These are phyloP conservation scores for Drosophila yooni DNA, from an alignment of 2,888 invertebrate species.

Conservation along the genomic window DNA sequence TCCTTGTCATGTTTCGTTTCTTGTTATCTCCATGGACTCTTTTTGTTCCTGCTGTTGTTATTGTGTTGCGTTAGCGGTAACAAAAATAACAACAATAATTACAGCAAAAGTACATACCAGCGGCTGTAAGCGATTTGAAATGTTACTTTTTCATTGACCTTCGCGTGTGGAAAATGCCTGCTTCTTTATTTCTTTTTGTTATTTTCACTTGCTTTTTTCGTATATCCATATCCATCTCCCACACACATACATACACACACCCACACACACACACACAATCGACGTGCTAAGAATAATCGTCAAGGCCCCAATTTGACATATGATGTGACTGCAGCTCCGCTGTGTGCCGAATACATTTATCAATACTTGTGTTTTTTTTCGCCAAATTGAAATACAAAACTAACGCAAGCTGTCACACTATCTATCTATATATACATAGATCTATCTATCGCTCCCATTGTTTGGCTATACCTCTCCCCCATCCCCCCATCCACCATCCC, in stretches of 20 bases:
- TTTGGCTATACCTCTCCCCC: constrained; percentile 6
- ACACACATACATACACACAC: background rate
- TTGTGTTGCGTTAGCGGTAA: constrained; percentile 50
- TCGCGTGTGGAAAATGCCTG: constrained; percentile 65
- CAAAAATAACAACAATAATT: constrained; percentile 41
- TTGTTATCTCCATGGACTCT: constrained; percentile 59
- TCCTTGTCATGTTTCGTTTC: constrained; percentile 70
- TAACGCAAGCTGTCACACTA: constrained; percentile 57
- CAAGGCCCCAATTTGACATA: constrained; percentile 71
- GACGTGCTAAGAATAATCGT: constrained; percentile 53
- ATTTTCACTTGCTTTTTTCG: constrained; percentile 12
- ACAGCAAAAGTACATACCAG: constrained; percentile 40
- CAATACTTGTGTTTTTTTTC: constrained; percentile 59
- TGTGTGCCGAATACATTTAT: constrained; percentile 71
- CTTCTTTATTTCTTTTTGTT: constrained; percentile 15
- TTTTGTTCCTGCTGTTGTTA: constrained; percentile 32
- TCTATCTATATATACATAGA: constrained; percentile 17
- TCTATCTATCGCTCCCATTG: constrained; percentile 24
- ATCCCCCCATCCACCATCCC: background rate
- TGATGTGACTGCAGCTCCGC: constrained; percentile 65
- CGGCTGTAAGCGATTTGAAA: constrained; percentile 62
- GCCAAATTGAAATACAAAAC: constrained; percentile 66
- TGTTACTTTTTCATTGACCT: constrained; percentile 74
- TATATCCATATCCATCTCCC: constrained; percentile 3
- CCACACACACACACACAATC: constrained; percentile 26